Evolutionary conservation across 2,797 vertebrate species (phyloP), one percentile per base, ranked within the genome.

Genomic region (Sylvia borin): DNA sequence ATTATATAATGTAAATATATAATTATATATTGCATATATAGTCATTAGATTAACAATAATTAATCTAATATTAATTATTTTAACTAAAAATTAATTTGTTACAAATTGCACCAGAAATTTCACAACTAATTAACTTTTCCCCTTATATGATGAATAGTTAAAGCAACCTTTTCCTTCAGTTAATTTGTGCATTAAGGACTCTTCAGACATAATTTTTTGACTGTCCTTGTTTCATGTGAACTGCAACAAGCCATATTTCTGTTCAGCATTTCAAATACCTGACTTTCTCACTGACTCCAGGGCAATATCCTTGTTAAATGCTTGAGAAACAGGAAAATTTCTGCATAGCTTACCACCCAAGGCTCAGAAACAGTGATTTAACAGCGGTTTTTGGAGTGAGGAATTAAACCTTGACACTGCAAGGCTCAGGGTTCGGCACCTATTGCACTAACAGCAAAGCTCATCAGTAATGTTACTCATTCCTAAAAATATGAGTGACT

Each of bases 391-490:
- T 0, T 38, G 36, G 25, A 65, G 16, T 19, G 20, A 4, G 25
- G 15, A 62, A 19, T 66, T 70, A 45, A 78, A 64, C 11, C 11
- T 62, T 53, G 25, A 2, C 22, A 31, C 32, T 38, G 29, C 32
- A 68, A 86, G 36, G 16, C 27, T 84, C 12, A 21, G 53, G 5
- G 7, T 77, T 78, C 47, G 19, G 20, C 68, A n/a, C 20, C 13
- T 57, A 7, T 7, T 55, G 38, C 62, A 16, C 12, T 51, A 48
- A 61, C 13, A 78, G 10, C 36, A 84, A 64, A 87, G 38, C 2
- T 85, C n/a, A 58, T 36, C n/a, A 0, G 0, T 12, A 45, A 29
- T 6, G 0, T 20, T 66, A 12, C 24, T 10, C 10, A 34, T 82
- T 78, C 7, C 43, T 54, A 31, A 29, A 34, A 77, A 13, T 34